Conservation (phyloP, 1,140 invertebrate species). For the Drosophila saltans region DNA sequence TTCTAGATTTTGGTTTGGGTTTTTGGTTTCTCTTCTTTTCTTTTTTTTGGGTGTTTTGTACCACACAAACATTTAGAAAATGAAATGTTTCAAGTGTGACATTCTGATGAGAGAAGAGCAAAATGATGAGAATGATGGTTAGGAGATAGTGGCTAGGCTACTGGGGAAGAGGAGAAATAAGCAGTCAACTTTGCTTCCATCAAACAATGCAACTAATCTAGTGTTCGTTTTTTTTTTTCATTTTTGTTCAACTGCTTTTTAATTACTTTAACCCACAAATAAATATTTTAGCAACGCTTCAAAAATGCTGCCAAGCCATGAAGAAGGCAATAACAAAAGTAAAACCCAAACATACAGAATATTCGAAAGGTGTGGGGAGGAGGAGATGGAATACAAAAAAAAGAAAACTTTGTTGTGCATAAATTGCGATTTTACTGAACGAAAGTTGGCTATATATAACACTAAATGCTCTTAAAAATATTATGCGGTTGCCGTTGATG, state of each 20-base stretch:
- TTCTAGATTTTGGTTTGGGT: slow-evolving; percentile 15
- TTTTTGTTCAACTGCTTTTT: slow-evolving; percentile 25
- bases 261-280: slow-evolving; percentile 51
- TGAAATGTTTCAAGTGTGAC: slow-evolving; percentile 45
- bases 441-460: slow-evolving; percentile 63
- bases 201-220: slow-evolving; percentile 10
- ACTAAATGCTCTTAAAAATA: slow-evolving; percentile 69
- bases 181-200: slow-evolving; percentile 13
- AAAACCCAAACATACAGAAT: not conserved
- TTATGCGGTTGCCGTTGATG: slow-evolving; percentile 41
- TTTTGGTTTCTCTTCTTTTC: not conserved
- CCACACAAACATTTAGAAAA: slow-evolving; percentile 50
- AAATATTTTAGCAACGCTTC: slow-evolving; percentile 72
- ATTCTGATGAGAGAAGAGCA: not conserved
- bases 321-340: slow-evolving; percentile 9
- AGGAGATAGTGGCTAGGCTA: not conserved
- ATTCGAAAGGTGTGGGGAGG: too few species aligned
- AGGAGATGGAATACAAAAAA: slow-evolving; percentile 11
- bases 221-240: slow-evolving; percentile 2
- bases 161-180: slow-evolving; percentile 26
- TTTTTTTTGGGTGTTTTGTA: not conserved
- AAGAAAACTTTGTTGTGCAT: slow-evolving; percentile 39
- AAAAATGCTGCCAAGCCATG: slow-evolving; percentile 41
- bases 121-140: slow-evolving; percentile 7
- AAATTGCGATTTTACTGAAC: slow-evolving; percentile 59